These are phyloP conservation scores for Lottia scabra DNA, from an alignment of 2,888 invertebrate genomes.

Conservation along the genomic window DNA sequence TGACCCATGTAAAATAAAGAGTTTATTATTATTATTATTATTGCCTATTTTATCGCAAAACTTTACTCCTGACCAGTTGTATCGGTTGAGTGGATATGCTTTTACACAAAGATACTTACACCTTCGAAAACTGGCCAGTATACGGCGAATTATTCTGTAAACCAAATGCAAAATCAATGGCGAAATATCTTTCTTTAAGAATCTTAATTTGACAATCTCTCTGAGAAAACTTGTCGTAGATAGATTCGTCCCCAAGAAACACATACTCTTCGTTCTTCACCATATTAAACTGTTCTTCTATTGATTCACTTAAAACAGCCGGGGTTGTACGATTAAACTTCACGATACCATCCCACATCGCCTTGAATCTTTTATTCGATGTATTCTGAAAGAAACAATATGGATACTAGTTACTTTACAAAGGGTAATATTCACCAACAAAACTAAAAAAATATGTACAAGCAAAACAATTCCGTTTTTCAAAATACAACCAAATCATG, in stretches of 20 bases:
- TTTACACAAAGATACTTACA: too few species aligned
- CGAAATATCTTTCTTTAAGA: background rate
- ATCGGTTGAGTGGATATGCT: too few species aligned
- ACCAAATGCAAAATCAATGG: background rate
- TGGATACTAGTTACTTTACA: too few species aligned
- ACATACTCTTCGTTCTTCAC: background rate
- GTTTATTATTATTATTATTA: too few species aligned
- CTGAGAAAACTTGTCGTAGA: background rate
- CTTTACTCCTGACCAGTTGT: too few species aligned
- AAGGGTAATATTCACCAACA: too few species aligned
- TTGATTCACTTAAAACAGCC: background rate
- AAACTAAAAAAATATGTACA: too few species aligned
- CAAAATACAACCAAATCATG: too few species aligned
- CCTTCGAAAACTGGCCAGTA: background rate
- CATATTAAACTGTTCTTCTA: background rate
- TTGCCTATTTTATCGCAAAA: too few species aligned
- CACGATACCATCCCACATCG: background rate
- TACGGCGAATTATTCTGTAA: background rate
- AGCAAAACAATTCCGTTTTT: too few species aligned
- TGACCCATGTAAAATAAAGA: too few species aligned
- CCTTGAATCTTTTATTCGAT: background rate
- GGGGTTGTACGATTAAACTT: background rate
- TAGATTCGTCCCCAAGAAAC: background rate
- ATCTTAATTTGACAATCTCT: background rate
- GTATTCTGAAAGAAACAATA: background rate